Conservation (phyloP, 2,113 vertebrate species). For the Jaculus jaculus region DNA sequence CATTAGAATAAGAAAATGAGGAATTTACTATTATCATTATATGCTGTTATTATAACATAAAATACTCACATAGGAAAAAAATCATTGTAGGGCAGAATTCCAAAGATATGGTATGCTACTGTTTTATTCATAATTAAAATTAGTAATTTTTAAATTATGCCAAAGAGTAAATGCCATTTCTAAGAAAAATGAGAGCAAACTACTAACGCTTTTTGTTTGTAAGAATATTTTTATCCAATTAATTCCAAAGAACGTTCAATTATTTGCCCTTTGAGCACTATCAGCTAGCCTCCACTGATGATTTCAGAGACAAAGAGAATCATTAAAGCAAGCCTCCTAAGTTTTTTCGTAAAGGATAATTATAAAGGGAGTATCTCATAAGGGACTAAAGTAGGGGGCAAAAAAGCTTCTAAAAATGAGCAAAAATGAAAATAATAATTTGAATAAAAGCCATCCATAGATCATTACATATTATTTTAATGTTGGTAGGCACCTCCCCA, state of each 20-base stretch:
- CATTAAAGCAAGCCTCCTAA: neutral
- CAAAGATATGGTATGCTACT: neutral
- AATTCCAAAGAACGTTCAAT: slow-evolving; percentile 42
- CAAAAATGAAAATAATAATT: neutral
- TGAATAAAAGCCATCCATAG: neutral
- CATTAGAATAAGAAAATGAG: neutral
- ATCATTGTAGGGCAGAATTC: neutral
- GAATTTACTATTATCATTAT: neutral
- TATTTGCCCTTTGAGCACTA: neutral
- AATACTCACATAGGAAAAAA: neutral
- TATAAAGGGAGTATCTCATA: neutral
- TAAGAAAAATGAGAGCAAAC: slow-evolving; percentile 36
- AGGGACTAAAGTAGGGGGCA: neutral
- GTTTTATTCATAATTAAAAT: slow-evolving; percentile 41
- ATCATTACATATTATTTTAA: neutral
- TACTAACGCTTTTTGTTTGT: neutral
- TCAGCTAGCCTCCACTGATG: neutral
- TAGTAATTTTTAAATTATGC: slow-evolving; percentile 39
- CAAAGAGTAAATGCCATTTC: slow-evolving; percentile 4
- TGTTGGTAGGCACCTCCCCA: neutral
- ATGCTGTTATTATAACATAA: neutral
- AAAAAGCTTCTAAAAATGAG: neutral
- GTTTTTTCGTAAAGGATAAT: slow-evolving; percentile 7
- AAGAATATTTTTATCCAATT: slow-evolving; percentile 20
- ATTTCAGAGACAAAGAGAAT: neutral